Base-by-base conservation (phyloP, 64 coral and sea anemone species). In the Actinia equina region DNA sequence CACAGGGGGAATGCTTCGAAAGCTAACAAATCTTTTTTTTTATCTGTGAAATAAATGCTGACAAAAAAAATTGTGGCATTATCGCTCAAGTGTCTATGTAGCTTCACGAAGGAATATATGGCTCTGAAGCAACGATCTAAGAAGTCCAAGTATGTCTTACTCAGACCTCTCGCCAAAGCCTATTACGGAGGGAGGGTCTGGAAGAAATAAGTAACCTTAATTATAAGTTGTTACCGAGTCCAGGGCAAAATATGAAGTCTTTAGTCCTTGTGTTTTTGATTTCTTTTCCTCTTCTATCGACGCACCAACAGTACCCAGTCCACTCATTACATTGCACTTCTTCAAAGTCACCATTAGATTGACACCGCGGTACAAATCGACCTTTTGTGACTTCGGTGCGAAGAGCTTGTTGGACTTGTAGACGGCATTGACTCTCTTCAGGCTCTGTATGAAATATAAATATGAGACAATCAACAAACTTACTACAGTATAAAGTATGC, bases 341-440 rank as follows among this genome's bases (percentile, higher is more conserved):
- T 85, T 93, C 92, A 70, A 79, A 93, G 70, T 58, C 82, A 59
- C 92, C 94, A 69, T 93, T 90, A 61, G 80, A 43, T 44, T 93
- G 93, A 77, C 94, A 96, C 80, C 88, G 88, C 17, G 94, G 91
- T 20, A 93, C 85, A 71, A 92, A 92, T 5, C 45, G 74, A 70
- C 86, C 90, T 17, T 77, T 18, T 17, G 74, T 60, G 6, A 37
- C 22, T 5, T 82, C 63, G 3, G 90, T 71, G n/a, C 79, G 77
- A 87, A 92, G 90, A n/a, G 85, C 84, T 26, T 92, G 59, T 59
- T 92, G 77, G 23, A 92, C 85, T 37, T 77, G 69, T 41, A 74
- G 69, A 74, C 27, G 69, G 26, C 69, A 74, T 12, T 74, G 69
- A 41, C 69, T 74, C 15, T 41, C 69, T 0, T 74, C 69, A 41